Percentiles rank a stretch among this genome's conserved stretches.
phyloP scores from a whole-genome alignment of 2,888 invertebrate genomes.

The Melangyna quadrimaculata region DNA sequence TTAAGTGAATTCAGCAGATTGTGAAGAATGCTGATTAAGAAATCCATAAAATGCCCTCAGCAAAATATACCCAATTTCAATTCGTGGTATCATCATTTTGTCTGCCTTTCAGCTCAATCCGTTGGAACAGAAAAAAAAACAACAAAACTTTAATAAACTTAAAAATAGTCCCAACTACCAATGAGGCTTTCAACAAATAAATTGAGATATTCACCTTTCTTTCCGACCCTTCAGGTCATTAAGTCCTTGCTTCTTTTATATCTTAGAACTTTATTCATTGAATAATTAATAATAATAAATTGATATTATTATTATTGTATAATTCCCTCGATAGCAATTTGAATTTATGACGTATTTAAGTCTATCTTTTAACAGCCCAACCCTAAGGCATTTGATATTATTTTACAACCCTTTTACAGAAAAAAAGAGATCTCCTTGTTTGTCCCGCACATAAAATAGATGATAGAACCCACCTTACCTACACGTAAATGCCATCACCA shows the following conservation, averaged over 20 bases:
- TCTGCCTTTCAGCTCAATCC: not conserved
- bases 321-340: constrained; percentile 54
- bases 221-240: constrained; percentile 45
- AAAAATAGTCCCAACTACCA: not conserved
- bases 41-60: not conserved
- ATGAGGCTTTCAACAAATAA: not conserved
- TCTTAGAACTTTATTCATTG: constrained; percentile 11
- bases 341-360: constrained; percentile 50
- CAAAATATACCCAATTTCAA: not conserved
- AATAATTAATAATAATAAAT: constrained; percentile 60
- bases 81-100: not conserved
- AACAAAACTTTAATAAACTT: not conserved
- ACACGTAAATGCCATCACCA: constrained; percentile 30
- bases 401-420: constrained; percentile 60
- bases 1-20: not conserved
- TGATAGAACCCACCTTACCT: constrained; percentile 2
- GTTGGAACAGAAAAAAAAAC: not conserved
- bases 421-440: not conserved
- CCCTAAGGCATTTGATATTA: constrained; percentile 18
- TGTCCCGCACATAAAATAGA: not conserved
- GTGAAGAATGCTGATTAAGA: not conserved
- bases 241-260: not conserved
- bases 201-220: constrained; percentile 2
- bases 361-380: constrained; percentile 6
- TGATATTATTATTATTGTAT: constrained; percentile 12